These are phyloP conservation scores for Ladona fulva DNA, from an alignment of 1,140 invertebrate genomes.

Conservation along the genomic window DNA sequence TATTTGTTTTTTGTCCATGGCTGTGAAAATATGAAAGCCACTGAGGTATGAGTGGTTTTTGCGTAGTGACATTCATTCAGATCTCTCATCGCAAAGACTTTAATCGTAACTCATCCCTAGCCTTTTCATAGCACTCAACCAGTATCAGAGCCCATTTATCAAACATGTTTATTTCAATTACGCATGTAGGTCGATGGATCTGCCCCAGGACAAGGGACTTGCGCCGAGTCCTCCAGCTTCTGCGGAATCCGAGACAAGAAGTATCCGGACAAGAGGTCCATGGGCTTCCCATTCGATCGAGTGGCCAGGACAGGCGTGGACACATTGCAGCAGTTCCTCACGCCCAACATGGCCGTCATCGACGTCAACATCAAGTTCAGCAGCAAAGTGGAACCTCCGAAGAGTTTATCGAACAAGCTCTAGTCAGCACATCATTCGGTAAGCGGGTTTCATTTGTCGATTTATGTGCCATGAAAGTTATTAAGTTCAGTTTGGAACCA, in stretches of 20 bases:
- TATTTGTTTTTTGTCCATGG: no score
- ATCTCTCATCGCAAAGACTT: no score
- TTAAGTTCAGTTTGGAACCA: no score
- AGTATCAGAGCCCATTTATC: no score
- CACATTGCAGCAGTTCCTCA: conserved; percentile 50
- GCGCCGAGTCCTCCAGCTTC: conserved; percentile 60
- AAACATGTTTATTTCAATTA: no score
- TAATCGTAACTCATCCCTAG: no score
- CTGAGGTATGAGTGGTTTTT: no score
- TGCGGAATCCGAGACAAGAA: conserved; percentile 61
- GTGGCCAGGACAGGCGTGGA: conserved; percentile 45
- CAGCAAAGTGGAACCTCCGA: conserved; percentile 17
- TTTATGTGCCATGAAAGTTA: no score
- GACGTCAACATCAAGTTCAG: conserved; percentile 42
- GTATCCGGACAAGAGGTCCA: conserved; percentile 60
- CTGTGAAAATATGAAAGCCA: no score
- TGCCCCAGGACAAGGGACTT: conserved; percentile 31
- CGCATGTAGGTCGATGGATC: not conserved
- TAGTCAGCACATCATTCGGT: not conserved
- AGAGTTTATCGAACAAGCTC: not conserved
- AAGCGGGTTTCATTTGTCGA: no score
- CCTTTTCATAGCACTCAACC: no score
- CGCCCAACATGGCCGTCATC: conserved; percentile 54
- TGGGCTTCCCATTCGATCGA: conserved; percentile 73
- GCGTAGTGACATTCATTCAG: no score